Percentiles rank a stretch among this genome's conserved stretches.
Conservation (phyloP, 1,140 invertebrate species). For the Hypothenemus hampei region DNA sequence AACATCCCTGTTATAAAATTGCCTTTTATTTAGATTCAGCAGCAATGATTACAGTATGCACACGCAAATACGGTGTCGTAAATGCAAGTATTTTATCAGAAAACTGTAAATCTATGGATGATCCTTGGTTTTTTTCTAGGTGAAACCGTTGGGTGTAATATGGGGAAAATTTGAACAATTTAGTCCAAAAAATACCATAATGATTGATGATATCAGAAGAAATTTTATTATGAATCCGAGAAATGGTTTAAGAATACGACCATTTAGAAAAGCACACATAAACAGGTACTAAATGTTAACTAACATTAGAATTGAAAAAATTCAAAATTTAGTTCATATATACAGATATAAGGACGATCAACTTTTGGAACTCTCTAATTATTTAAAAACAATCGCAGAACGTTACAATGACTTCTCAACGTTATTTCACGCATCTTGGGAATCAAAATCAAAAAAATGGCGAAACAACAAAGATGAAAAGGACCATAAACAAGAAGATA, state of each 20-base stretch:
- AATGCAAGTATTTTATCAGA: constrained; percentile 55
- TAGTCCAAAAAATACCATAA: constrained; percentile 88
- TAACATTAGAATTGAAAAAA: neutral
- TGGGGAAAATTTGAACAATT: constrained; percentile 94
- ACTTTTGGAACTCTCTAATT: constrained; percentile 74
- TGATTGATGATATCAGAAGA: constrained; percentile 95
- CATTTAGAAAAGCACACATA: constrained; percentile 85
- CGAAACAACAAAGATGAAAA: constrained; percentile 10
- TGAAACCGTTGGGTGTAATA: constrained; percentile 93
- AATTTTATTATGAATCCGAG: constrained; percentile 99
- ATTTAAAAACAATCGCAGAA: constrained; percentile 78
- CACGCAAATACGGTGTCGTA: constrained; percentile 80
- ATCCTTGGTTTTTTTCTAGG: constrained; percentile 46
- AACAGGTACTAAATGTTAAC: constrained; percentile 61
- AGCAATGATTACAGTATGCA: constrained; percentile 93
- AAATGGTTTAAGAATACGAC: constrained; percentile 83
- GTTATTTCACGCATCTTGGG: constrained; percentile 90
- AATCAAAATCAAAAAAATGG: constrained; percentile 59
- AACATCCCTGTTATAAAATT: constrained; percentile 85
- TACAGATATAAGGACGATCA: constrained; percentile 63
- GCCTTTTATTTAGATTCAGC: constrained; percentile 85
- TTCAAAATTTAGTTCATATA: neutral
- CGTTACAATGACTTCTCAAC: constrained; percentile 76
- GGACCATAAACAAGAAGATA: constrained; percentile 6
- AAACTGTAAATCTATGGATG: neutral